Evolutionary conservation across 2,113 vertebrate genomes (phyloP).

Genomic region (Megalops atlanticus): DNA sequence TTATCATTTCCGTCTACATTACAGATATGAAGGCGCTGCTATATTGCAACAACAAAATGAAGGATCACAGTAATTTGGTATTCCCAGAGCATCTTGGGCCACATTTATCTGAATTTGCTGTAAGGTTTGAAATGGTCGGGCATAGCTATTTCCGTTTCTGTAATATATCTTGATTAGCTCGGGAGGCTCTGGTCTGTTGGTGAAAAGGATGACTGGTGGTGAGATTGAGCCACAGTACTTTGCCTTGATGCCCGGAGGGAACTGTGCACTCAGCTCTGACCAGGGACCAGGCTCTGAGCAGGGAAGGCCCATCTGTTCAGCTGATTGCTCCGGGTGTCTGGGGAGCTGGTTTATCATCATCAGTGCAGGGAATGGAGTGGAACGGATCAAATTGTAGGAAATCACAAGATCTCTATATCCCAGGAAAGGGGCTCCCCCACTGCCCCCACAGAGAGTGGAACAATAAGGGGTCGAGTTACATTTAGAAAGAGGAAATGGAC

Average conservation of each 20-base stretch:
- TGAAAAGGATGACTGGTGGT: not conserved
- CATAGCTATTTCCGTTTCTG: constrained; percentile 2
- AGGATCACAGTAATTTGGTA: constrained; percentile 4
- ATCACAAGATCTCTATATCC: constrained; percentile 23
- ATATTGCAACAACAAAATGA: not conserved
- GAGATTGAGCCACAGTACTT: not conserved
- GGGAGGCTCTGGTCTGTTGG: constrained; percentile 6
- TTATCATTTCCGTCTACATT: not conserved
- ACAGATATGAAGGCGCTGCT: not conserved
- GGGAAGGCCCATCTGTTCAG: constrained; percentile 17
- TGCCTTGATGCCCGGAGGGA: not conserved
- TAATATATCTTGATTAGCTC: constrained; percentile 6
- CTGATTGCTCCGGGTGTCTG: constrained; percentile 8
- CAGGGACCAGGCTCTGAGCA: not conserved
- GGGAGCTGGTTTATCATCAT: constrained; percentile 8
- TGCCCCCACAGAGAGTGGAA: not conserved
- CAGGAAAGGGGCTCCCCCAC: not conserved
- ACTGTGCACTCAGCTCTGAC: constrained; percentile 1
- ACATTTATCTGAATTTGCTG: constrained; percentile 1
- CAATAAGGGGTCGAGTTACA: not conserved
- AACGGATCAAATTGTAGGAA: constrained; percentile 20
- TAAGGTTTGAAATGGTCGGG: not conserved
- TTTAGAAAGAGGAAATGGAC: constrained; percentile 10
- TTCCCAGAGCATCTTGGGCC: not conserved
- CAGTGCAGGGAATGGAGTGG: constrained; percentile 14